Evolutionary conservation across 2,888 invertebrate species (phyloP), one percentile per base, ranked within the genome.

Genomic region (Monoplex corrugatus): DNA sequence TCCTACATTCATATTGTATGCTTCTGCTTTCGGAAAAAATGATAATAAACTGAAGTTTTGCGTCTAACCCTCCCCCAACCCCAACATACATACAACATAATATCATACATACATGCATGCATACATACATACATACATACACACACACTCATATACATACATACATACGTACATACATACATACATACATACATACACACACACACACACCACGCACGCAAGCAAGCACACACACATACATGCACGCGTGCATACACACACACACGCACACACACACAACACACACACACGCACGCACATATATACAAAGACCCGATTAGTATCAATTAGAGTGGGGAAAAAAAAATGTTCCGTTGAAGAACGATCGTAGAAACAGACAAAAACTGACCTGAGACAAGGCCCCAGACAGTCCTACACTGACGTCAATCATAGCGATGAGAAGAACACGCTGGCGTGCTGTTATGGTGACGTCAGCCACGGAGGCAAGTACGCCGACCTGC

Each of bases 381-480:
- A 50, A 28, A 13, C 86, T 50, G 40, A 91, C 91, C 89, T 89
- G 89, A 28, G 91, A 86, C 43, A 87, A 13, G 32, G 86, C 57
- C 45, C 75, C 87, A 45, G 43, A 19, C n/a, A 88, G 16, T 0
- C 82, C 80, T 13, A 89, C 13, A 0, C 80, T 45, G 32, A 90
- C 86, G 28, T 91, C 91, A 35, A 91, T 28, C n/a, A 88, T 0
- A 43, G 89, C 90, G 72, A 90, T 87, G 35, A 80, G 44, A 5
- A 90, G 28, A 16, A 89, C 91, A 45, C 87, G 83, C 32, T 82
- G 45, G 28, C 38, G 19, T 1, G 75, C 23, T 0, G 82, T 16
- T 16, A 78, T 19, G 0, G 91, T 91, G 85, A 89, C 80, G 87
- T 91, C 91, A 16, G 90, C 83, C 0, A 89, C 57, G n/a, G 89